These are phyloP conservation scores for Steinernema hermaphroditum DNA, from an alignment of 2,888 invertebrate genomes.

Conservation along the genomic window DNA sequence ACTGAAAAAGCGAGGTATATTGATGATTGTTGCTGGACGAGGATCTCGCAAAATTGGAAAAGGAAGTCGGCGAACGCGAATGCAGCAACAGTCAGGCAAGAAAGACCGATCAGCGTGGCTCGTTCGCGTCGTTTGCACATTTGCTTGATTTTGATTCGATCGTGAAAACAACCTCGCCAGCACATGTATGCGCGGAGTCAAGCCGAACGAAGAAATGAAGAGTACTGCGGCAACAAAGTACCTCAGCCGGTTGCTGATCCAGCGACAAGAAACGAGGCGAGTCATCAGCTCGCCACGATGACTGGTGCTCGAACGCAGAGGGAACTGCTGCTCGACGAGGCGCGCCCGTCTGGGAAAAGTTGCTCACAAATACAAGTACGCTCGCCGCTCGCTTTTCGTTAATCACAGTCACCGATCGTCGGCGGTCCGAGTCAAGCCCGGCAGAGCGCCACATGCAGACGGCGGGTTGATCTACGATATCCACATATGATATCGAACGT, in stretches of 20 bases:
- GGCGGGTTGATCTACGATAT: background rate
- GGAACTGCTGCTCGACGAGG: slow-evolving; percentile 23
- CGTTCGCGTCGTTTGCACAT: too few species aligned
- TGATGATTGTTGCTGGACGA: too few species aligned
- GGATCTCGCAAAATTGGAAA: too few species aligned
- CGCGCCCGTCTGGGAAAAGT: slow-evolving; percentile 24
- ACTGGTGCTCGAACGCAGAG: slow-evolving; percentile 26
- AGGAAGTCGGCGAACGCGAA: too few species aligned
- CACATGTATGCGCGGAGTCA: background rate
- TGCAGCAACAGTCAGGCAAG: too few species aligned
- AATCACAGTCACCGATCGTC: background rate
- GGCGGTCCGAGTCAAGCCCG: background rate
- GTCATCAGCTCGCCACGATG: slow-evolving; percentile 15
- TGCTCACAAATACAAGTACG: slow-evolving; percentile 1
- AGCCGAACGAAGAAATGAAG: background rate
- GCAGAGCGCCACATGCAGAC: too few species aligned
- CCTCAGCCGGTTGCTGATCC: slow-evolving; percentile 28
- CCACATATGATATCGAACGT: slow-evolving; percentile 18
- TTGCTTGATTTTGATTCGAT: too few species aligned
- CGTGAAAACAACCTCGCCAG: too few species aligned
- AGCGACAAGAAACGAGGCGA: slow-evolving; percentile 26
- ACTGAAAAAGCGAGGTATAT: too few species aligned
- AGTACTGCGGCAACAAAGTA: background rate
- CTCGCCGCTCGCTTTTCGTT: background rate
- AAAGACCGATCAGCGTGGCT: too few species aligned